A percentile compares a stretch with the other conserved stretches of the same genome.
These are phyloP conservation scores for Electrophaes corylata DNA, from an alignment of 2,888 invertebrate genomes.

Conservation along the genomic window DNA sequence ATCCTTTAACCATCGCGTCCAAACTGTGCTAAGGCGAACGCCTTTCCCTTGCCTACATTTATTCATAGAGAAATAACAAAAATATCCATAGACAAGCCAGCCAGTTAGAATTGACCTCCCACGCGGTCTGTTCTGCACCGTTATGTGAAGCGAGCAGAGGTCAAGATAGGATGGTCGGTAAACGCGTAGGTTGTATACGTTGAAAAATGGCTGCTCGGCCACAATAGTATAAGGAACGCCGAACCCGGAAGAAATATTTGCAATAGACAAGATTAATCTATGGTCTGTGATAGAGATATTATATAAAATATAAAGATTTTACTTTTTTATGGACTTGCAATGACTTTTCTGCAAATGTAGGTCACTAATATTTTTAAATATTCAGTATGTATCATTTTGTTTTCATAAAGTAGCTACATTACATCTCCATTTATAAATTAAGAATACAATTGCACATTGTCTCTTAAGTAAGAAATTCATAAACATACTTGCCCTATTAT, in stretches of 20 bases:
- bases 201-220: conserved; percentile 78
- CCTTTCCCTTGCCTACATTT: conserved; percentile 81
- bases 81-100: conserved; percentile 74
- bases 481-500: too few species aligned
- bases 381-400: background rate
- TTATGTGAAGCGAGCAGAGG: conserved; percentile 43
- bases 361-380: background rate
- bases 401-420: too few species aligned
- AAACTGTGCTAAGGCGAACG: conserved; percentile 82
- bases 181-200: conserved; percentile 79
- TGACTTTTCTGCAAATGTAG: background rate
- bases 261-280: conserved; percentile 77
- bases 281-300: conserved; percentile 24
- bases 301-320: conserved; percentile 14
- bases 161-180: conserved; percentile 53
- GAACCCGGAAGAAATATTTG: conserved; percentile 79
- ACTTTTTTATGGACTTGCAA: background rate
- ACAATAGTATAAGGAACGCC: conserved; percentile 75
- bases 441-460: background rate
- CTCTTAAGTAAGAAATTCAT: too few species aligned
- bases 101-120: conserved; percentile 54
- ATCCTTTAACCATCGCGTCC: conserved; percentile 50
- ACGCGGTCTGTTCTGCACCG: conserved; percentile 27
- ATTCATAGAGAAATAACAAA: conserved; percentile 84
- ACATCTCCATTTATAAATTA: too few species aligned